Evolutionary conservation across 2,113 vertebrate genomes (phyloP), one percentile per base, ranked within the genome.

Genomic region (Prunella himalayana): DNA sequence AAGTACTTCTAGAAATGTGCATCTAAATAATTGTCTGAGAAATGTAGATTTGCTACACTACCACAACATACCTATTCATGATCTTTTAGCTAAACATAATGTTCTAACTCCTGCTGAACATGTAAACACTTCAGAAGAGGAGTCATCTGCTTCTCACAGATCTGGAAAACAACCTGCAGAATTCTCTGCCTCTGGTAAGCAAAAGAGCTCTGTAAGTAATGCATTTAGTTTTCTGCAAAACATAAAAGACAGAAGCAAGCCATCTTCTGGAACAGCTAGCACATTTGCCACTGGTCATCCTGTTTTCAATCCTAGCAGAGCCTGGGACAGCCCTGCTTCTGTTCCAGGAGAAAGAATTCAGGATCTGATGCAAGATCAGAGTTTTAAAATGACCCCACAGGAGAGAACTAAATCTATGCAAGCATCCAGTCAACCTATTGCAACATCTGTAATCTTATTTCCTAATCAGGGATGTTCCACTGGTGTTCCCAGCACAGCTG

Each of bases 11-110:
- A 98, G 98, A 96, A 95, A 94, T 45, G 88, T 89, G 2, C 97
- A 95, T 93, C 92, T 97, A 88, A 98, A 97, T 91, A 97, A 97
- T 83, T 98, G 97, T 94, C 93, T 97, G 54, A 94, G 91, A 90
- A 98, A 98, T 65, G 80, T 95, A 93, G 83, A 95, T 90, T 63
- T 51, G 17, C 95, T 95, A 28, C 82, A 95, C 81, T 82, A 73
- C 89, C 96, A 93, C 73, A 53, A 63, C 30, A 78, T 80, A 76
- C 92, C 96, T 95, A 79, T 87, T 82, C 91, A 96, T 76, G 90
- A 94, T 91, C 92, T 87, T 89, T 90, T 95, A 93, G 94, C 88
- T 91, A 96, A 97, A 95, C 71, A 91, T 77, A 96, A 86, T 68
- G 88, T 97, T 91, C 83, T 92, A 54, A 87, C 70, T 95, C 72